Evolutionary conservation across 2,113 vertebrate species (phyloP), one percentile per base, ranked within the genome.

Genomic region (Anser cygnoides): DNA sequence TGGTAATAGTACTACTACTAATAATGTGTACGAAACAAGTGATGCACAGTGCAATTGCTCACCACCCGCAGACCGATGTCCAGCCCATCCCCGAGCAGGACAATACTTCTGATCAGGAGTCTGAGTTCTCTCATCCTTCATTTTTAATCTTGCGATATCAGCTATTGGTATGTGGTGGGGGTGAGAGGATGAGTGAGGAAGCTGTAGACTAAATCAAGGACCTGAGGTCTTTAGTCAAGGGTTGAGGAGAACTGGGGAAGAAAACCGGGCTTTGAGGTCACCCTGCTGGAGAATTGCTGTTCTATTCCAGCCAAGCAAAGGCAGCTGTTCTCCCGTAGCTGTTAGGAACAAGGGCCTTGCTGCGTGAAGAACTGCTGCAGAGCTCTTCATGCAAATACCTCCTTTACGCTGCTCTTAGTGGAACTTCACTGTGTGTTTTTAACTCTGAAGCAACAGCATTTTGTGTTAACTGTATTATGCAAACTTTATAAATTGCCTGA

Each of bases 401-500:
- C 15, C 37, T 78, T 41, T 29, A 0, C 0, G 0, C 19, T 81
- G 21, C 23, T 86, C 68, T 46, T 84, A 13, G 2, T 17, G 43
- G 62, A 19, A 58, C 21, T 85, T 67, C 35, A 13, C 54, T 39
- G 37, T 55, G 65, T 78, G 46, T 23, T 89, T 91, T 67, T 49
- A 86, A 66, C 73, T 89, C 11, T 0, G 66, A 92, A 33, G 82
- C 75, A 96, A 82, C 22, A 28, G 13, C 41, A 21, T 86, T 93
- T 95, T 78, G 35, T 83, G 86, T 85, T 87, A 89, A 87, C 35
- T 92, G 49, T 33, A 3, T 91, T 93, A 76, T 91, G 71, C 41
- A 73, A 78, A 18, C 57, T 92, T 79, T 82, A 29, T 72, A 93
- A 87, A 66, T 82, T 78, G 67, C 57, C 80, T 23, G 77, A 93